Conservation (phyloP, 2,888 invertebrate genomes). For the Volucella bombylans region DNA sequence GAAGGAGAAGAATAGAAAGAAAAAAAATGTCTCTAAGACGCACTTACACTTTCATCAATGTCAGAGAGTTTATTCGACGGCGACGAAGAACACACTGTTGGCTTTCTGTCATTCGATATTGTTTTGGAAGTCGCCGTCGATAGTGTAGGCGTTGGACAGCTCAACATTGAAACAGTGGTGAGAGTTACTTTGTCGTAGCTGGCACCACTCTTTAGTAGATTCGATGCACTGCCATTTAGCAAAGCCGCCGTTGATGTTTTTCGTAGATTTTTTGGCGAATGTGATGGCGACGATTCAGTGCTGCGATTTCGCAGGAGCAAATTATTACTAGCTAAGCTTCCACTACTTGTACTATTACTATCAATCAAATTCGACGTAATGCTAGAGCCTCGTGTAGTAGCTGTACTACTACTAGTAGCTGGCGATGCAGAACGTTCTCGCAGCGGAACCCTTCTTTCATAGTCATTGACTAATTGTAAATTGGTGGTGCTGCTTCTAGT, state of each 20-base stretch:
- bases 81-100: conserved; percentile 40
- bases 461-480: conserved; percentile 76
- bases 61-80: conserved; percentile 71
- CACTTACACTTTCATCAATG: conserved; percentile 77
- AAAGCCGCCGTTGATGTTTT: conserved; percentile 78
- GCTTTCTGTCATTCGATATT: conserved; percentile 66
- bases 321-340: conserved; percentile 66
- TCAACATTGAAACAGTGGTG: conserved; percentile 69
- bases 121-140: conserved; percentile 66
- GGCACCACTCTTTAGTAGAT: conserved; percentile 49
- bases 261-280: conserved; percentile 74
- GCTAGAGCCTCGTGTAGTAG: conserved; percentile 49
- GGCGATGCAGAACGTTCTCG: conserved; percentile 68
- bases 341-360: conserved; percentile 68
- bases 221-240: conserved; percentile 77
- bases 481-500: conserved; percentile 79
- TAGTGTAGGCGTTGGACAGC: conserved; percentile 75
- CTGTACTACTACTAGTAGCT: conserved; percentile 53
- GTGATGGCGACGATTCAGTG: conserved; percentile 68
- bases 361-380: conserved; percentile 59
- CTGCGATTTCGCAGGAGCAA: conserved; percentile 63
- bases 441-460: conserved; percentile 50
- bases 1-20: conserved; percentile 14
- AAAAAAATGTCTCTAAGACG: conserved; percentile 42
- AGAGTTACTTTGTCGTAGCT: conserved; percentile 66